Conservation (phyloP, 2,113 vertebrate genomes). For the Craseonycteris thonglongyai region DNA sequence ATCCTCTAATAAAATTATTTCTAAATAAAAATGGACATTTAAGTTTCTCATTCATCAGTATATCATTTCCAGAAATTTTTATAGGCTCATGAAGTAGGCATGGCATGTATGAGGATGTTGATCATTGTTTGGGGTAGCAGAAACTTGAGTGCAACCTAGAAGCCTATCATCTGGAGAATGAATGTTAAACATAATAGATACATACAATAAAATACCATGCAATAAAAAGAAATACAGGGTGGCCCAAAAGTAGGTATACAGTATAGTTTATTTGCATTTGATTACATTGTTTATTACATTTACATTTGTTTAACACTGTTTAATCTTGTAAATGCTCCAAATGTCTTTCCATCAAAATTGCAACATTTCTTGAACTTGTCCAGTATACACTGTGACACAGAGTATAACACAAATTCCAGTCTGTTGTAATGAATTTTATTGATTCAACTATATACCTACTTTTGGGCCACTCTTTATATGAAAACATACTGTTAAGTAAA, state of each 20-base stretch:
- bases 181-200: neutral
- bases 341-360: no score
- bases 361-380: no score
- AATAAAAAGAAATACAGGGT: neutral
- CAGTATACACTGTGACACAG: no score
- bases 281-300: no score
- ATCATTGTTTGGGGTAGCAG: neutral
- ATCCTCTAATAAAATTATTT: neutral
- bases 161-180: neutral
- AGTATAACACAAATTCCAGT: no score
- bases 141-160: neutral
- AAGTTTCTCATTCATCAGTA: neutral
- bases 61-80: neutral
- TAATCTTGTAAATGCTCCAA: no score
- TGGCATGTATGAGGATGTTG: neutral
- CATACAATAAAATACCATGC: neutral
- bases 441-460: no score
- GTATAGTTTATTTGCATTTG: no score
- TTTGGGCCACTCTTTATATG: no score
- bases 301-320: no score
- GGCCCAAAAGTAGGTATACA: no score
- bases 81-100: neutral
- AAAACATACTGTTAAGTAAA: neutral
- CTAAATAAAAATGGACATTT: neutral
- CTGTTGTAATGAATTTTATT: no score